These are phyloP conservation scores for Zaprionus taronus DNA, from an alignment of 1,140 invertebrate species.

Conservation along the genomic window DNA sequence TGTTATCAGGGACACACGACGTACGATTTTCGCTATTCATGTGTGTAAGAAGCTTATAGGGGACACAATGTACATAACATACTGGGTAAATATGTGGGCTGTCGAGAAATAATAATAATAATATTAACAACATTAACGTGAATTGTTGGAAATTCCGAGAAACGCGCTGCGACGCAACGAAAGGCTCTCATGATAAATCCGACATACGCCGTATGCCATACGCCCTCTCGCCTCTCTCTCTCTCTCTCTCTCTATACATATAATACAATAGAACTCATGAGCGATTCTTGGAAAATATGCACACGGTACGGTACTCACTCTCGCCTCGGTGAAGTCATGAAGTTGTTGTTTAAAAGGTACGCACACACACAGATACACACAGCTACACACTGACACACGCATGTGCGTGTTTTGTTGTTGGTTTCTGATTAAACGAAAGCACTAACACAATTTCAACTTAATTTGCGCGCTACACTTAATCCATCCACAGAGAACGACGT, in stretches of 20 bases:
- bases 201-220: conserved; percentile 18
- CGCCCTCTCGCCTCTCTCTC: neutral
- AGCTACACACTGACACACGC: conserved; percentile 16
- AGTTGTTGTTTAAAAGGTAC: conserved; percentile 59
- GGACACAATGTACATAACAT: neutral
- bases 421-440: conserved; percentile 79
- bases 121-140: conserved; percentile 76
- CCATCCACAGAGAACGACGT: neutral
- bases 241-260: no score
- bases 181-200: conserved; percentile 62
- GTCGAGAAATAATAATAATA: conserved; percentile 62
- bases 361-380: conserved; percentile 17
- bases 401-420: conserved; percentile 24
- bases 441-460: conserved; percentile 72
- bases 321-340: conserved; percentile 74
- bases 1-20: conserved; percentile 17
- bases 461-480: conserved; percentile 56
- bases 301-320: conserved; percentile 56
- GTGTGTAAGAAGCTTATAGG: neutral
- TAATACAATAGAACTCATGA: conserved; percentile 40
- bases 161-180: conserved; percentile 30
- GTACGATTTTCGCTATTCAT: neutral
- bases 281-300: conserved; percentile 74
- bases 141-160: conserved; percentile 68
- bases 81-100: conserved; percentile 14